Evolutionary conservation across 2,797 vertebrate genomes (phyloP), one percentile per base, ranked within the genome.

Genomic region (Onychomys leucogaster): DNA sequence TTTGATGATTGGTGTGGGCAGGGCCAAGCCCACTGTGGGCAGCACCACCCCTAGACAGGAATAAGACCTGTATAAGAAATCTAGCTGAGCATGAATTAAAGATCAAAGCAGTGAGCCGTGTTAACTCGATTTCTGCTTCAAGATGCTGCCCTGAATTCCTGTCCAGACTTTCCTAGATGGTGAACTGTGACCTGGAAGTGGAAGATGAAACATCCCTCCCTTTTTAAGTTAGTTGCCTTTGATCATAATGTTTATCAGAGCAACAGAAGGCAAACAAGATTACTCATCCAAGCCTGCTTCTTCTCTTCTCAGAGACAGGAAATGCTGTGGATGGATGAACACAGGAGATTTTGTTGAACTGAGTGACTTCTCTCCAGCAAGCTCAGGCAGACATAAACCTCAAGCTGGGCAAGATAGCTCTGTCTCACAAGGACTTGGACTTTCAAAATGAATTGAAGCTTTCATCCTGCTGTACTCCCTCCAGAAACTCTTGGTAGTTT

Each of bases 391-490:
- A 81, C 84, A 71, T n/a, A 65, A 92, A 12, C n/a, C 27, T 13
- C 7, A 49, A 88, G 59, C 23, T 57, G 76, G n/a, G 59, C 73
- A 87, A 49, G 55, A 25, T 63, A 91, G 37, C 49, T 82, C 71
- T 32, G 83, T 21, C 49, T 84, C 17, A 27, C 1, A 27, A 32
- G 7, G 59, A 7, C 52, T 61, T 76, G 32, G 0, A 46, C 82
- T 93, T 96, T 91, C 63, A 90, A 49, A 96, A 46, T 61, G 91
- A 93, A 69, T 21, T 17, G 7, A 96, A 61, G 43, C 0, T 77
- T n/a, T 95, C 76, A 84, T 29, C 5, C 17, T 43, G 84, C 49
- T 59, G 10, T 55, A 55, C 95, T 92, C 73, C 25, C 41, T 96
- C 63, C 29, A 76, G 91, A 95, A 92, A 83, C 34, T 78, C 34